Conservation (phyloP, 2,113 vertebrate genomes). For the Brachyhypopomus occidentalis region DNA sequence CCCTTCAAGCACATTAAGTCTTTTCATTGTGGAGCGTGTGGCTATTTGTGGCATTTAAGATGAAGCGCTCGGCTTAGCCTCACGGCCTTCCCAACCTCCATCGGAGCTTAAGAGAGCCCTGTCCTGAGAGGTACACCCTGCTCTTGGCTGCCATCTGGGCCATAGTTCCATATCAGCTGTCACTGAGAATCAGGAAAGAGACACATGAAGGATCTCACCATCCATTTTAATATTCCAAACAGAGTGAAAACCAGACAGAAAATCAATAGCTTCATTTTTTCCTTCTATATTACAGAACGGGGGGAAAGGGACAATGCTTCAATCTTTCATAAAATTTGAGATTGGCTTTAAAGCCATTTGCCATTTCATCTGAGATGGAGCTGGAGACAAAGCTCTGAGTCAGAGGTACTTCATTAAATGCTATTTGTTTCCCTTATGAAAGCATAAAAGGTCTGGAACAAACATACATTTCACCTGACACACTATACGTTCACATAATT, state of each 20-base stretch:
- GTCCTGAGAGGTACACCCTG: constrained; percentile 41
- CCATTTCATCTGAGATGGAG: constrained; percentile 59
- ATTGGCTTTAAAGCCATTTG: constrained; percentile 63
- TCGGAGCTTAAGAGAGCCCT: neutral
- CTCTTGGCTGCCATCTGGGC: constrained; percentile 45
- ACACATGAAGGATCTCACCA: constrained; percentile 60
- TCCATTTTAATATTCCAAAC: constrained; percentile 72
- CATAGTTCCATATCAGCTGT: constrained; percentile 40
- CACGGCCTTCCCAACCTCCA: constrained; percentile 26
- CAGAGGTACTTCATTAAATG: constrained; percentile 61
- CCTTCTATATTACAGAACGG: constrained; percentile 67
- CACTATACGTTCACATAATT: too few species aligned
- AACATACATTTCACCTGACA: neutral
- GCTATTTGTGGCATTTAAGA: constrained; percentile 31
- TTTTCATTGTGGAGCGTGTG: constrained; percentile 1
- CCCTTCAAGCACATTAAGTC: constrained; percentile 4
- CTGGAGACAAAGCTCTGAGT: constrained; percentile 55
- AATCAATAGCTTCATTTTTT: constrained; percentile 72
- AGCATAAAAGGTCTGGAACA: constrained; percentile 28
- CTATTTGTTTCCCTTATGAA: constrained; percentile 45
- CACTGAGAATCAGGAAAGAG: constrained; percentile 35
- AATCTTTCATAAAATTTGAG: constrained; percentile 62
- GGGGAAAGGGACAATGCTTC: constrained; percentile 57
- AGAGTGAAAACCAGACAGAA: constrained; percentile 69
- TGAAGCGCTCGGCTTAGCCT: constrained; percentile 23